Conservation (phyloP, 2,797 vertebrate genomes). For the Sebastes aleutianus region DNA sequence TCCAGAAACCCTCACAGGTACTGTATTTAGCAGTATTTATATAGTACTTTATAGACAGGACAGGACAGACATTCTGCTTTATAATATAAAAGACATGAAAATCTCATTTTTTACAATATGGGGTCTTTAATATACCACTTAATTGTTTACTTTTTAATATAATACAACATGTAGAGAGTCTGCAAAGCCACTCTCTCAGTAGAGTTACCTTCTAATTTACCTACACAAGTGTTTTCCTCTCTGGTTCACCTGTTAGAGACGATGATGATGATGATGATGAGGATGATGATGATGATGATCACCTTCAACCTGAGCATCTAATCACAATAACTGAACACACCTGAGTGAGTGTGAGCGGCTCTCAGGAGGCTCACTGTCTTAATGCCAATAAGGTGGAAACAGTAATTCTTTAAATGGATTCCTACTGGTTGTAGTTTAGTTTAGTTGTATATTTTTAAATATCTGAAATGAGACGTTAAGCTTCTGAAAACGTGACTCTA, state of each 20-base stretch:
- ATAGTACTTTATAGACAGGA: too few species aligned
- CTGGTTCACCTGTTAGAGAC: background rate
- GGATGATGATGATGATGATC: background rate
- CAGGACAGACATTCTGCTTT: too few species aligned
- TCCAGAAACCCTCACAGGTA: too few species aligned
- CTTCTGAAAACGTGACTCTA: too few species aligned
- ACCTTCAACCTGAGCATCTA: background rate
- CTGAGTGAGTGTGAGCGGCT: background rate
- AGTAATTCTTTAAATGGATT: too few species aligned
- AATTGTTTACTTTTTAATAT: background rate
- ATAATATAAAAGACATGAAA: too few species aligned
- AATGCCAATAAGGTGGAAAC: background rate
- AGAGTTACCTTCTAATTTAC: background rate
- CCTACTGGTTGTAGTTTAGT: too few species aligned
- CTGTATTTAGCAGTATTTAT: too few species aligned
- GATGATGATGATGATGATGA: too few species aligned
- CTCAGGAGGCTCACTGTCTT: background rate
- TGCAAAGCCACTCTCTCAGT: background rate
- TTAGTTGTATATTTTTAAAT: background rate
- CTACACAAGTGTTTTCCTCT: background rate
- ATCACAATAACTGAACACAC: background rate
- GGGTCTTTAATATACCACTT: background rate
- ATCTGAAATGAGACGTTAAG: background rate
- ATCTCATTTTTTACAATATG: too few species aligned
- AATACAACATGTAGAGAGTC: background rate